Evolutionary conservation across 2,888 invertebrate species (phyloP).

Genomic region (Anthophora plumipes): DNA sequence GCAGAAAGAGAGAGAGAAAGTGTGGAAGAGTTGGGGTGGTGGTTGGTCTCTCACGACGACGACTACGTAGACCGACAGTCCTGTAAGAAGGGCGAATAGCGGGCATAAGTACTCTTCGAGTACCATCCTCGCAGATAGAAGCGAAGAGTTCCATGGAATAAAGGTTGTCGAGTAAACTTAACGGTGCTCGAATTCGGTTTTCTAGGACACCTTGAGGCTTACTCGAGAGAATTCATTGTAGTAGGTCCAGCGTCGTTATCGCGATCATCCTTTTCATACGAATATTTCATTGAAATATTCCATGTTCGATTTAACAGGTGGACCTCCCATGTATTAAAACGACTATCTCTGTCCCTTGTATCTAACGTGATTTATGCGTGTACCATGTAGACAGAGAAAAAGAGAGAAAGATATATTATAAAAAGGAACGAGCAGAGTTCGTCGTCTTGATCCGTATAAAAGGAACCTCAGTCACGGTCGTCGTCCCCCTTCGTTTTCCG

Average conservation of each 20-base stretch:
- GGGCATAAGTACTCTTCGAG: constrained; percentile 55
- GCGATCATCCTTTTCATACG: constrained; percentile 20
- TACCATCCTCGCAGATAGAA: constrained; percentile 41
- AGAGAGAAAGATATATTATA: neutral
- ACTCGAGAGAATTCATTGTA: constrained; percentile 11
- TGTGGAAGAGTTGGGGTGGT: neutral
- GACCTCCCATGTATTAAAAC: constrained; percentile 4
- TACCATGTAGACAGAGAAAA: neutral
- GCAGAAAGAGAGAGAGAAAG: neutral
- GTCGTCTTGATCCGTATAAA: constrained; percentile 35
- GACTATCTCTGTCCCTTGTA: neutral
- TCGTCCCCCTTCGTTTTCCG: constrained; percentile 13
- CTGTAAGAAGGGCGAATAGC: constrained; percentile 50
- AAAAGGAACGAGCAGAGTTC: neutral
- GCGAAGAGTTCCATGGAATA: constrained; percentile 47
- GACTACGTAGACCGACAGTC: constrained; percentile 30
- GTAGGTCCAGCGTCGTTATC: constrained; percentile 3
- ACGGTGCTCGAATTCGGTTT: constrained; percentile 13
- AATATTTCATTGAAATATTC: constrained; percentile 21
- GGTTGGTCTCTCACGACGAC: constrained; percentile 28
- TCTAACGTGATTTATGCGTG: constrained; percentile 20
- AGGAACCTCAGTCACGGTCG: constrained; percentile 5
- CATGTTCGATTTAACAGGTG: constrained; percentile 44
- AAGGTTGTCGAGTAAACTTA: constrained; percentile 47
- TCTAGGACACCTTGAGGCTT: constrained; percentile 29